Evolutionary conservation across 2,113 vertebrate genomes (phyloP).

Genomic region (Triplophysa rosa): DNA sequence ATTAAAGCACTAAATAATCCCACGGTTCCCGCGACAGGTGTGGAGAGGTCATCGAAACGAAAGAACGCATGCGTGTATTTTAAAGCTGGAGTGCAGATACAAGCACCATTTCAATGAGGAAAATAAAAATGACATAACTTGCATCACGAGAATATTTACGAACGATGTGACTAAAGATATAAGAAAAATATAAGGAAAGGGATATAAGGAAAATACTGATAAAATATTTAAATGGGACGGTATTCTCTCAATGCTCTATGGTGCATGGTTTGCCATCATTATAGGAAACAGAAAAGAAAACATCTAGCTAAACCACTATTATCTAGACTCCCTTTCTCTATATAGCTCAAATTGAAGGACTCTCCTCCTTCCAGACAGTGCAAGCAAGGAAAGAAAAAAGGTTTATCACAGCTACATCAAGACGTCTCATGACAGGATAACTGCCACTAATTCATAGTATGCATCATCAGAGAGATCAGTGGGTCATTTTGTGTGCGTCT

Average conservation of each 20-base stretch:
- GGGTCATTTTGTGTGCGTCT: constrained; percentile 17
- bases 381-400: constrained; percentile 52
- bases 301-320: neutral
- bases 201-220: too few species aligned
- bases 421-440: constrained; percentile 9
- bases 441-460: constrained; percentile 10
- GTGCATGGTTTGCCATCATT: too few species aligned
- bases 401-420: constrained; percentile 14
- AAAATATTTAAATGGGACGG: neutral
- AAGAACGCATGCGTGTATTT: constrained; percentile 12
- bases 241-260: too few species aligned
- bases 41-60: constrained; percentile 1
- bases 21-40: constrained; percentile 21
- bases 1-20: constrained; percentile 64
- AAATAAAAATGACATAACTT: neutral
- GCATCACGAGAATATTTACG: neutral
- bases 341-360: neutral
- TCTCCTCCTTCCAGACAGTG: constrained; percentile 5
- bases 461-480: constrained; percentile 2
- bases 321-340: neutral
- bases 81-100: neutral
- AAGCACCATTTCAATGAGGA: too few species aligned
- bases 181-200: too few species aligned
- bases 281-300: too few species aligned
- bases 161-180: neutral